A percentile compares a stretch with the other conserved stretches of the same genome.
Evolutionary conservation across 2,888 invertebrate species (phyloP).

Genomic region (Athalia circularis): DNA sequence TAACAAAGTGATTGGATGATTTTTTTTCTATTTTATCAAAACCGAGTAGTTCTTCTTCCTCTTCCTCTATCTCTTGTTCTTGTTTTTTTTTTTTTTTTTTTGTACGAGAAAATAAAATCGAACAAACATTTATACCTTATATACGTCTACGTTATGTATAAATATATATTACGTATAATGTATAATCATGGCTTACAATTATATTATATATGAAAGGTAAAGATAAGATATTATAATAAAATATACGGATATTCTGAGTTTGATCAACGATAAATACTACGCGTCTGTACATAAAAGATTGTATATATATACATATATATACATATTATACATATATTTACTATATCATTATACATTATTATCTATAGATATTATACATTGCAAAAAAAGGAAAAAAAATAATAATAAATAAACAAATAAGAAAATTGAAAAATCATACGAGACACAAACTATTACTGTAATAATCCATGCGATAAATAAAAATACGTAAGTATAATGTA

Average conservation of each 20-base stretch:
- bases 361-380: slow-evolving; percentile 1
- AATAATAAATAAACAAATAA: too few relatives aligned
- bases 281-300: slow-evolving; percentile 32
- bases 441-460: too few relatives aligned
- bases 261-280: neutral
- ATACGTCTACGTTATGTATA: slow-evolving; percentile 3
- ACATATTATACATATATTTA: slow-evolving; percentile 30
- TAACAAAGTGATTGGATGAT: slow-evolving; percentile 28
- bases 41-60: slow-evolving; percentile 7
- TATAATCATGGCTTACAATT: too few relatives aligned
- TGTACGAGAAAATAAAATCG: neutral
- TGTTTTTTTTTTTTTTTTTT: neutral
- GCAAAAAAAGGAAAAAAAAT: too few relatives aligned
- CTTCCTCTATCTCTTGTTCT: slow-evolving; percentile 31
- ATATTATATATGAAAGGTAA: too few relatives aligned
- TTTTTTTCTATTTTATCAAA: slow-evolving; percentile 1
- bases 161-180: neutral
- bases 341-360: slow-evolving; percentile 28
- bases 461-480: too few relatives aligned
- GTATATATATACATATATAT: slow-evolving; percentile 18
- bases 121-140: neutral
- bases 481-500: too few relatives aligned
- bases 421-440: too few relatives aligned
- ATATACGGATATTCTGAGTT: too few relatives aligned
- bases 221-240: too few relatives aligned